Conservation (phyloP, 2,113 vertebrate genomes). For the Microcebus tavaratra region DNA sequence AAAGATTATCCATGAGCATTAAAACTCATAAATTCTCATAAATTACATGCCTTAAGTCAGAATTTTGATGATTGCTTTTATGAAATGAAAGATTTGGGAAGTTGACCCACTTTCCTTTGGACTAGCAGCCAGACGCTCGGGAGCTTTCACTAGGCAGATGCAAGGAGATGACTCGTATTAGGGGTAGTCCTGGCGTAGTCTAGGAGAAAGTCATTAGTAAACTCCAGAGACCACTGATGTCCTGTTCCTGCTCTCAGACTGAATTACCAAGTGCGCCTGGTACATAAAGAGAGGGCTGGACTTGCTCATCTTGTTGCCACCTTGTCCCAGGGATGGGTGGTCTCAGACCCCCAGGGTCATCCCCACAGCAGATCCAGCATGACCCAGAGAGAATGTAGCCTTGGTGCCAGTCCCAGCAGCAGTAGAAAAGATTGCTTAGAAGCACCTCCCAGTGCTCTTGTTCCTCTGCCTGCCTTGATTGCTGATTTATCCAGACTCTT, state of each 20-base stretch:
- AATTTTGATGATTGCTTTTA: background rate
- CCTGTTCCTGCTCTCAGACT: background rate
- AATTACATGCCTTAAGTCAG: background rate
- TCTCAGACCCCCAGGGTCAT: background rate
- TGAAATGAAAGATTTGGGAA: background rate
- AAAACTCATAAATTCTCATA: background rate
- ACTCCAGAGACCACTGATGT: background rate
- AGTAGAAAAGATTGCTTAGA: no score
- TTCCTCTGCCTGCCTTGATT: no score
- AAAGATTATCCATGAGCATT: background rate
- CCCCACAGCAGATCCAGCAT: no score
- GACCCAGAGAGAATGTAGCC: background rate
- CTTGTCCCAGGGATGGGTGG: background rate
- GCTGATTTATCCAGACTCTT: no score
- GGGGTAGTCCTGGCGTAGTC: rapidly evolving
- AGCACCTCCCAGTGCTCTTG: no score
- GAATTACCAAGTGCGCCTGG: rapidly evolving
- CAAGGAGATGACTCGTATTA: background rate
- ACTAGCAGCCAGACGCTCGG: no score
- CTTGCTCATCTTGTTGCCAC: background rate
- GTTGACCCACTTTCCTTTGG: background rate
- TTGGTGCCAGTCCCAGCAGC: no score
- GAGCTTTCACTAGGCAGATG: rapidly evolving
- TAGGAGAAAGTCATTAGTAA: rapidly evolving
- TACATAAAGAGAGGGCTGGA: background rate